phyloP scores from a whole-genome alignment of 2,113 vertebrate genomes.

The Ciconia boyciana region DNA sequence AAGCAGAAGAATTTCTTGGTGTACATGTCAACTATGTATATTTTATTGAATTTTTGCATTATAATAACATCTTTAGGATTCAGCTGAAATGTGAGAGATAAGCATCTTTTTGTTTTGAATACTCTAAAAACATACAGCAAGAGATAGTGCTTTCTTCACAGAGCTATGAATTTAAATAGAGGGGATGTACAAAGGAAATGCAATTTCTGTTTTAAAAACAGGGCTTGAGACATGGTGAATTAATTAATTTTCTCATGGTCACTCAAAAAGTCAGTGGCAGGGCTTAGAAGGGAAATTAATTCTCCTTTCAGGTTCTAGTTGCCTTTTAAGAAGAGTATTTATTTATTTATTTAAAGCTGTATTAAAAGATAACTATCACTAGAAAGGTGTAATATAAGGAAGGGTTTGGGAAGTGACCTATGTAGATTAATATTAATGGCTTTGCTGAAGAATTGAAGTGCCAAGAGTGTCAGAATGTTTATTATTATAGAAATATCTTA shows the following conservation, averaged over 20 bases:
- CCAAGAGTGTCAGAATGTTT: neutral
- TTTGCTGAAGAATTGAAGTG: neutral
- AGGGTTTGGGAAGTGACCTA: neutral
- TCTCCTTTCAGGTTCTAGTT: neutral
- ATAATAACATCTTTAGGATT: neutral
- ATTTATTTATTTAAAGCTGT: neutral
- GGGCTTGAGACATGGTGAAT: neutral
- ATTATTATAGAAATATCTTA: neutral
- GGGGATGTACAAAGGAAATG: neutral
- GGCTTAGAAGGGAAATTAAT: neutral
- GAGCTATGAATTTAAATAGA: neutral
- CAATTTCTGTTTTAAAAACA: neutral
- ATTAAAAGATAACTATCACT: neutral
- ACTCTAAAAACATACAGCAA: neutral
- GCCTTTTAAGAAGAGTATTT: neutral
- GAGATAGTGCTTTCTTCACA: neutral
- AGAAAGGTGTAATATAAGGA: neutral
- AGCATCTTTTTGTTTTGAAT: neutral
- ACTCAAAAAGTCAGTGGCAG: neutral
- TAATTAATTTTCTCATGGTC: neutral
- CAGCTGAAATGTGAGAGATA: neutral
- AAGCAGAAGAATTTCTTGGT: neutral
- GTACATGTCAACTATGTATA: neutral
- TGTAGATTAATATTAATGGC: neutral
- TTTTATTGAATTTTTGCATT: neutral